phyloP scores from a whole-genome alignment of 2,888 invertebrate genomes.

The Dolichopus griseipennis region DNA sequence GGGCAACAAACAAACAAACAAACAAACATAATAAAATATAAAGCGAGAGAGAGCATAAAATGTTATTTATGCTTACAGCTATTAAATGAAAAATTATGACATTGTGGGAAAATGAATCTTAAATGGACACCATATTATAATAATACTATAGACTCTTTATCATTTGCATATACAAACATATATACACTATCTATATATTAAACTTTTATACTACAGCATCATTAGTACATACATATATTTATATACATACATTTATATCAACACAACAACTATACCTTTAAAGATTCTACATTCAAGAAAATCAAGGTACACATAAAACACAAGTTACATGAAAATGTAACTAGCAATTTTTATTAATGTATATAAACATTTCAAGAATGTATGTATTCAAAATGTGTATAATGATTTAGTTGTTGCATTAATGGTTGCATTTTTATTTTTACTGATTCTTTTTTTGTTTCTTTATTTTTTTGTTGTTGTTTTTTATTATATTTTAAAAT shows the following conservation, averaged over 20 bases:
- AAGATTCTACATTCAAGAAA: not conserved
- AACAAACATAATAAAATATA: no score
- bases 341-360: not conserved
- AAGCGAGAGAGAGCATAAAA: not conserved
- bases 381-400: not conserved
- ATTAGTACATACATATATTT: no score
- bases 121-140: not conserved
- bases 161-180: not conserved
- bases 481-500: no score
- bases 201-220: no score
- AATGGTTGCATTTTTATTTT: no score
- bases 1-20: not conserved
- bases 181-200: no score
- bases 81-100: slow-evolving; percentile 11
- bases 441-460: no score
- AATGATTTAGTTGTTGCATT: not conserved
- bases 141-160: not conserved
- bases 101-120: slow-evolving; percentile 10
- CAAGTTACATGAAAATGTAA: not conserved
- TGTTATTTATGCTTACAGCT: not conserved
- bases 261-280: no score
- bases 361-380: not conserved
- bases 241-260: no score
- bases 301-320: not conserved
- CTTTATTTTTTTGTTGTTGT: no score